Percentiles rank a stretch among this genome's conserved stretches.
Conservation (phyloP, 2,797 vertebrate genomes). For the Acipenser ruthenus region DNA sequence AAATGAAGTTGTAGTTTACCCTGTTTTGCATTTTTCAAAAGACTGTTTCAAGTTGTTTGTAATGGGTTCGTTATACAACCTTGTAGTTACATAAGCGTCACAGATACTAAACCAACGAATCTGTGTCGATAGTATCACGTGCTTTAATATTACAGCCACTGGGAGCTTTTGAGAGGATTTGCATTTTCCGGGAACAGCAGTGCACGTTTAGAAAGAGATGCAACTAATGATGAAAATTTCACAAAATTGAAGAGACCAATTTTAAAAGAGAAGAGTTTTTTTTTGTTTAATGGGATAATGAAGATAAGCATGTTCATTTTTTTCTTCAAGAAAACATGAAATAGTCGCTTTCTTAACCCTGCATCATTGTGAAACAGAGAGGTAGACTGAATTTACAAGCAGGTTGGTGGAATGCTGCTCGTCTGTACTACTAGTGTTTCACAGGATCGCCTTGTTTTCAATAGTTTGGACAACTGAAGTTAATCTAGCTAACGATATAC, state of each 20-base stretch:
- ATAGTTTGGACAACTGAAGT: too few relatives aligned
- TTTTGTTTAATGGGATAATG: not conserved
- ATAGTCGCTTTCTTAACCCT: not conserved
- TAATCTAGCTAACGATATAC: too few relatives aligned
- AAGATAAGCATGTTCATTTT: not conserved
- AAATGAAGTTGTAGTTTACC: too few relatives aligned
- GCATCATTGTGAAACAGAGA: not conserved
- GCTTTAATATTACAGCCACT: conserved; percentile 17
- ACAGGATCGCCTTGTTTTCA: too few relatives aligned
- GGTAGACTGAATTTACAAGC: not conserved
- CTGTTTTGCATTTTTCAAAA: too few relatives aligned
- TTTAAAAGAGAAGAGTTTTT: not conserved
- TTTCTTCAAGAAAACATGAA: not conserved
- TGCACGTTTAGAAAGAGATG: not conserved
- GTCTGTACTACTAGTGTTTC: too few relatives aligned
- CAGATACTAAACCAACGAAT: conserved; percentile 50
- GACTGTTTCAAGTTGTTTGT: too few relatives aligned
- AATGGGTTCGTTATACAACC: conserved; percentile 56
- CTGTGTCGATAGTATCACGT: conserved; percentile 33
- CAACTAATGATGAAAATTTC: not conserved
- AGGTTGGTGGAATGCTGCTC: too few relatives aligned
- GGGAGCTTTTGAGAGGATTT: not conserved
- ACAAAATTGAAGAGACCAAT: conserved; percentile 11
- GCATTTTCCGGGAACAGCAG: not conserved
- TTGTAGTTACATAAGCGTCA: conserved; percentile 62